phyloP scores from a whole-genome alignment of 1,140 invertebrate species.

The Chrysopa pallens region DNA sequence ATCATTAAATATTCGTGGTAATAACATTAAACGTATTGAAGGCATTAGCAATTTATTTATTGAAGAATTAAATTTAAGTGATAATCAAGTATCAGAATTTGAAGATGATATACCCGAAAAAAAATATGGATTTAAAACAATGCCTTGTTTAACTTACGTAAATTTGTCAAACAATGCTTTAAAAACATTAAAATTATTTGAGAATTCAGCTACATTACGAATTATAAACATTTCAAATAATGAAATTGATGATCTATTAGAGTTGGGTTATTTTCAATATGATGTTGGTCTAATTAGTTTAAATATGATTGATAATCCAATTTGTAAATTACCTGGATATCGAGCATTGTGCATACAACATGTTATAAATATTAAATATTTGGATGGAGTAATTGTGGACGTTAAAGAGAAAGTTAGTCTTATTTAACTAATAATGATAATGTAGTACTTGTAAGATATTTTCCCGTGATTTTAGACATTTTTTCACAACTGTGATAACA shows the following conservation, averaged over 20 bases:
- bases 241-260: constrained; percentile 7
- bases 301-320: constrained; percentile 12
- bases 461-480: too few species aligned
- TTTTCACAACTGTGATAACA: too few species aligned
- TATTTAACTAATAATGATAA: too few species aligned
- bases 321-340: constrained; percentile 7
- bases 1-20: constrained; percentile 7
- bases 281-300: constrained; percentile 8
- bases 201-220: constrained; percentile 4
- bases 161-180: constrained; percentile 6
- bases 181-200: constrained; percentile 8
- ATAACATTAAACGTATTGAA: constrained; percentile 6
- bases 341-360: constrained; percentile 6
- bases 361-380: constrained; percentile 6
- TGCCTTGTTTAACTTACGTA: constrained; percentile 7
- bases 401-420: constrained; percentile 4
- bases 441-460: too few species aligned
- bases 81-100: constrained; percentile 5
- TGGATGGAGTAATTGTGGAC: constrained; percentile 8
- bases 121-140: constrained; percentile 5
- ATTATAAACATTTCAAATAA: constrained; percentile 8
- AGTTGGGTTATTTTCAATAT: constrained; percentile 10
- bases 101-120: neutral
- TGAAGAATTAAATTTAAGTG: constrained; percentile 4
- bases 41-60: constrained; percentile 4